Evolutionary conservation across 2,888 invertebrate genomes (phyloP).

Genomic region (Tetranychus truncatus): DNA sequence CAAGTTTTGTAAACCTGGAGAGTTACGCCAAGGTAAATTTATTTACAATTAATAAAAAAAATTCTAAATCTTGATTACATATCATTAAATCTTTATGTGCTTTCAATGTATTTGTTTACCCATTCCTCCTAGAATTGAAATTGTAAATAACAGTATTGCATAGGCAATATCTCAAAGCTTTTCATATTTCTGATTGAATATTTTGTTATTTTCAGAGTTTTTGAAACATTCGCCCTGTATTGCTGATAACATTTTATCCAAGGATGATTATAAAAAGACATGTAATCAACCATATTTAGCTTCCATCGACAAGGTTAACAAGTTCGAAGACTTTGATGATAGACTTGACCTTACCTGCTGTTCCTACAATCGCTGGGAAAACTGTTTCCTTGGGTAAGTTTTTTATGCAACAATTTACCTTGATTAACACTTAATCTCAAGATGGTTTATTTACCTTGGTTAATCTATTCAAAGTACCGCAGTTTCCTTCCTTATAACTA

Average conservation of each 20-base stretch:
- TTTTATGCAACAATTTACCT: neutral
- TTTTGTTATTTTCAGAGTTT: conserved; percentile 15
- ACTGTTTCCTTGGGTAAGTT: conserved; percentile 15
- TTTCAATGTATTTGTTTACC: too few relatives aligned
- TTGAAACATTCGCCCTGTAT: conserved; percentile 21
- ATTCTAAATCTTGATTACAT: neutral
- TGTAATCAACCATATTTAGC: conserved; percentile 18
- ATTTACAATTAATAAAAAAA: neutral
- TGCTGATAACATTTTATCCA: conserved; percentile 19
- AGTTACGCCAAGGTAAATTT: neutral
- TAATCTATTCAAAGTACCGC: neutral
- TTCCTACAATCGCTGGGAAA: conserved; percentile 18
- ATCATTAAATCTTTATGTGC: too few relatives aligned
- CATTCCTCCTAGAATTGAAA: too few relatives aligned
- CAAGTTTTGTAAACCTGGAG: conserved; percentile 18
- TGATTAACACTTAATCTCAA: neutral
- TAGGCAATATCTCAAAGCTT: too few relatives aligned
- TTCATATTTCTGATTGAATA: neutral
- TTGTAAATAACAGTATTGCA: too few relatives aligned
- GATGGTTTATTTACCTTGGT: neutral
- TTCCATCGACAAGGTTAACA: conserved; percentile 17
- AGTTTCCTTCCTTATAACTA: neutral
- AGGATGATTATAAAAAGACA: conserved; percentile 14
- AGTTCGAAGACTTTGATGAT: conserved; percentile 18
- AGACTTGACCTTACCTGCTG: conserved; percentile 21